phyloP scores from a whole-genome alignment of 2,113 vertebrate genomes.

The Melanerpes aurifrons region DNA sequence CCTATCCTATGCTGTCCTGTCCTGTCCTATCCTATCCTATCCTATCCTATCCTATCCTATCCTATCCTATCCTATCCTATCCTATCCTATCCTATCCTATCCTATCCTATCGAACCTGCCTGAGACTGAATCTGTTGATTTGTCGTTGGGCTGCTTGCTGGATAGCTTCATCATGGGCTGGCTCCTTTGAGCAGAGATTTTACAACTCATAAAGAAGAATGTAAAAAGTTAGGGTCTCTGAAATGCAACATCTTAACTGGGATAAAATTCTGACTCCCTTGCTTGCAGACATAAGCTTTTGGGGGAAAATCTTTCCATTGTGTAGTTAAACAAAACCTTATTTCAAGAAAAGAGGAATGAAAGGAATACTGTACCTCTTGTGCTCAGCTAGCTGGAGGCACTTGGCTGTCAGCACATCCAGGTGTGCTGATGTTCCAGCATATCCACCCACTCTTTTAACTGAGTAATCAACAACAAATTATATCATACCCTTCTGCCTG shows the following conservation, averaged over 20 bases:
- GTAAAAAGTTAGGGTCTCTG: not conserved
- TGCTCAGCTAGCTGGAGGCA: slow-evolving; percentile 3
- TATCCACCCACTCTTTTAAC: slow-evolving; percentile 17
- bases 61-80: too few species aligned
- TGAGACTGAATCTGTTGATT: not conserved
- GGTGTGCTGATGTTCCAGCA: slow-evolving; percentile 35
- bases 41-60: too few species aligned
- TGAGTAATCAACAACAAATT: slow-evolving; percentile 30
- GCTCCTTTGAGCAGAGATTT: not conserved
- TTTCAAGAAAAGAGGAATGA: not conserved
- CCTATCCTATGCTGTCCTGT: too few species aligned
- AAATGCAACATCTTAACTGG: not conserved
- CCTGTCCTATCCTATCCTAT: too few species aligned
- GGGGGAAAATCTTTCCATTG: not conserved
- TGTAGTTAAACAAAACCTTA: slow-evolving; percentile 7
- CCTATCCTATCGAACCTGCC: not conserved
- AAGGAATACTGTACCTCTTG: not conserved
- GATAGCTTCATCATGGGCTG: not conserved
- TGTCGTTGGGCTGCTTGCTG: not conserved
- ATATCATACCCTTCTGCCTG: slow-evolving; percentile 12
- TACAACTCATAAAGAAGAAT: not conserved
- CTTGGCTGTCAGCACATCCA: slow-evolving; percentile 27
- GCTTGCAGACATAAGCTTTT: not conserved
- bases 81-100: too few species aligned
- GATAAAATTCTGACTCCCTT: not conserved